Conservation (phyloP, 2,113 vertebrate genomes). For the Scolopax mira region DNA sequence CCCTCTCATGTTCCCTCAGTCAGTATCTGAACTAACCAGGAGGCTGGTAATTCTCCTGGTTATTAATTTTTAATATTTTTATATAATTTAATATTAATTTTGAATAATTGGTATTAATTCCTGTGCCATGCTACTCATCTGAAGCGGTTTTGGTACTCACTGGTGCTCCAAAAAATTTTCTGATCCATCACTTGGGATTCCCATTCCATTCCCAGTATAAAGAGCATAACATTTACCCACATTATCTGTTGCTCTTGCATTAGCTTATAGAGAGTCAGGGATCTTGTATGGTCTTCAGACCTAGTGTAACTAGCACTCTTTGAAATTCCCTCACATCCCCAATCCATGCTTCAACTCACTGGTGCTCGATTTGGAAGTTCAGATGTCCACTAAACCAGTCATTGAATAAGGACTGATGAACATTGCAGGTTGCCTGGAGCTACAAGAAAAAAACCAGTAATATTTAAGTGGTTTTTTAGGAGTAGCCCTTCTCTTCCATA, state of each 20-base stretch:
- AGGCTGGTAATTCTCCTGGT: background rate
- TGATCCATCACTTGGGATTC: background rate
- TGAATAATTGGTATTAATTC: background rate
- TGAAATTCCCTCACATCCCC: background rate
- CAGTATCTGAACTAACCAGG: background rate
- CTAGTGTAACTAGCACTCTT: background rate
- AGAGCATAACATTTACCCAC: background rate
- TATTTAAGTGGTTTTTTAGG: background rate
- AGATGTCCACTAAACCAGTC: constrained; percentile 87
- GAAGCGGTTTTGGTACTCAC: background rate
- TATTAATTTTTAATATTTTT: too few species aligned
- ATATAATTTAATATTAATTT: too few species aligned
- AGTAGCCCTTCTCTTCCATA: background rate
- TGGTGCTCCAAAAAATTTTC: background rate
- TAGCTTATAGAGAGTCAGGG: background rate
- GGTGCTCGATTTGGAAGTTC: constrained; percentile 87
- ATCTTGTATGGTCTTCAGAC: background rate
- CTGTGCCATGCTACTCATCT: background rate
- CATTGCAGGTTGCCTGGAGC: constrained; percentile 84
- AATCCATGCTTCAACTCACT: constrained; percentile 67
- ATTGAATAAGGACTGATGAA: constrained; percentile 81
- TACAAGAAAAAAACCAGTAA: background rate
- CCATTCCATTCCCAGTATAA: background rate
- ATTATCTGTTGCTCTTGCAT: background rate
- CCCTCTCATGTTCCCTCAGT: background rate